Evolutionary conservation across 2,113 vertebrate species (phyloP), one percentile per base, ranked within the genome.

Genomic region (Romanogobio albipinnatus): DNA sequence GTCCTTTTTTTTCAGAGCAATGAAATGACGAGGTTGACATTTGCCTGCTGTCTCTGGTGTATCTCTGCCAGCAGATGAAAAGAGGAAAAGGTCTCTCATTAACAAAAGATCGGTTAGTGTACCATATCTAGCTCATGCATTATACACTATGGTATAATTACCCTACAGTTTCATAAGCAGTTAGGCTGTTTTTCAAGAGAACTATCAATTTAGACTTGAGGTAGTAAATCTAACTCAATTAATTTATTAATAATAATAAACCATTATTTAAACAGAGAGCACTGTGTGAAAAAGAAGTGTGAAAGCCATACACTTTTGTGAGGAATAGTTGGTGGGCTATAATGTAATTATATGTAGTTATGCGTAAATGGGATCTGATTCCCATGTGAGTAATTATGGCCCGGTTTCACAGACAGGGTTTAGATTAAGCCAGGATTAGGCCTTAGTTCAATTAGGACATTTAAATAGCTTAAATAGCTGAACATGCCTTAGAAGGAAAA

Each of bases 1-100:
- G 26, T 84, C 71, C 61, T 66, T 76, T 84, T 76, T 84, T 74
- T 83, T 70, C 24, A 74, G 56, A 75, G n/a, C 82, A 83, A 26
- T 36, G 10, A 45, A 14, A 68, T 68, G 74, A 84, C 47, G 47
- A 84, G 83, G 59, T 36, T 53, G 83, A 84, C 83, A 84, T 84
- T 84, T 84, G 29, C 73, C 74, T 68, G 45, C 61, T 68, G 49
- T 62, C 74, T 77, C 45, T 43, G 47, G 71, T 49, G 49, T 75
- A 39, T 62, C 43, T 84, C 82, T 76, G 73, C 73, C 47, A 59
- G 76, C 58, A 64, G 47, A 75, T 76, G 59, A 62, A 61, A 36
- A 66, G 61, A 15, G 74, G 64, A 49, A 68, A 77, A 76, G 61
- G 43, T 76, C 75, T 62, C 74, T 84, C 83, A 84, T 77, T 84